These are phyloP conservation scores for Trypoxylus dichotomus DNA, from an alignment of 1,140 invertebrate species.

Conservation along the genomic window DNA sequence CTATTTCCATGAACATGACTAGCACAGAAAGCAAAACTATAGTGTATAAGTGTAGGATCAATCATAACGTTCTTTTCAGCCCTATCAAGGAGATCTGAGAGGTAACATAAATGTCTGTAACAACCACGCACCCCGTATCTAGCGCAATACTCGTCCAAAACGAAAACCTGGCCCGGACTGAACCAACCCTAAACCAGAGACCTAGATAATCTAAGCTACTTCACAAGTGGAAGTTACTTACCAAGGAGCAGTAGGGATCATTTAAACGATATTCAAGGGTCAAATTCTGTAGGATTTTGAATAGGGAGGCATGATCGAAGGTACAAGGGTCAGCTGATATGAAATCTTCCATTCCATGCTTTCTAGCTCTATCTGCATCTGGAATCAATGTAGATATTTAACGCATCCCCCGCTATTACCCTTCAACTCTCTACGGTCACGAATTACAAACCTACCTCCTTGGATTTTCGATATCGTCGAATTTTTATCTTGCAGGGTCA, in stretches of 20 bases:
- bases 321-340: slow-evolving; percentile 97
- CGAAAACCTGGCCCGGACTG: slow-evolving; percentile 97
- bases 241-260: slow-evolving; percentile 96
- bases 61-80: slow-evolving; percentile 95
- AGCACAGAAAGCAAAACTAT: slow-evolving; percentile 98
- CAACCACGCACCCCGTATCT: slow-evolving; percentile 96
- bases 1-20: slow-evolving; percentile 98
- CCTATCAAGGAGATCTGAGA: slow-evolving; percentile 93
- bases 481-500: slow-evolving; percentile 81
- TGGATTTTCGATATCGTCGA: slow-evolving; percentile 87
- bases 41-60: slow-evolving; percentile 97
- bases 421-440: background rate
- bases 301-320: slow-evolving; percentile 92
- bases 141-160: slow-evolving; percentile 98
- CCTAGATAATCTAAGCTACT: slow-evolving; percentile 9
- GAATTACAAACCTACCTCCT: slow-evolving; percentile 63
- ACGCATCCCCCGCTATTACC: too few relatives aligned
- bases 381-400: slow-evolving; percentile 33
- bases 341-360: slow-evolving; percentile 99
- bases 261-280: slow-evolving; percentile 94
- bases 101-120: slow-evolving; percentile 93
- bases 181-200: slow-evolving; percentile 87
- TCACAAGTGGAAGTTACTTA: slow-evolving; percentile 54
- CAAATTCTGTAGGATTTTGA: slow-evolving; percentile 87
- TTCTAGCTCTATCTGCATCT: slow-evolving; percentile 94